phyloP scores from a whole-genome alignment of 2,113 vertebrate genomes.

The Numenius arquata region DNA sequence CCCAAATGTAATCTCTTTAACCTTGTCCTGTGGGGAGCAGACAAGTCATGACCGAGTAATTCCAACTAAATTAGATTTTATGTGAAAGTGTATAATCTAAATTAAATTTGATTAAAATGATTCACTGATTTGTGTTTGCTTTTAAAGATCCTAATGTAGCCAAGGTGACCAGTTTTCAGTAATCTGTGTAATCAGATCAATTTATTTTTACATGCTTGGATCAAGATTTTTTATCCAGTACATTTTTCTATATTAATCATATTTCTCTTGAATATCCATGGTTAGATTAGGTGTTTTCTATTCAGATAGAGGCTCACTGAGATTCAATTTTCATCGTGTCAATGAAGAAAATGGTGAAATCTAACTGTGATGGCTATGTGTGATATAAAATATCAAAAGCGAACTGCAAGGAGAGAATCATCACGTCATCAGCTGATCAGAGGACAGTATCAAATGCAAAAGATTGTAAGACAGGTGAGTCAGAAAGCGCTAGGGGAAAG shows the following conservation, averaged over 20 bases:
- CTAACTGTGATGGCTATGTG: neutral
- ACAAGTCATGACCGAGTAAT: conserved; percentile 84
- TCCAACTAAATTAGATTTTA: conserved; percentile 82
- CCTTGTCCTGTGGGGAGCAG: conserved; percentile 81
- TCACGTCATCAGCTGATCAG: neutral
- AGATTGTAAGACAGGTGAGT: neutral
- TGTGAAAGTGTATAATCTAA: conserved; percentile 77
- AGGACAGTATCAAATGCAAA: neutral
- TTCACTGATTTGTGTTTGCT: conserved; percentile 70
- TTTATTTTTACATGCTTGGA: conserved; percentile 12
- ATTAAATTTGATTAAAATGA: conserved; percentile 76
- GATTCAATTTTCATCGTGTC: neutral
- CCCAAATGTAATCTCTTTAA: conserved; percentile 93
- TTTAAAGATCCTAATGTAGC: conserved; percentile 44
- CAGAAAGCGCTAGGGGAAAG: neutral
- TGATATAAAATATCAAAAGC: neutral
- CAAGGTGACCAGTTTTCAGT: conserved; percentile 21
- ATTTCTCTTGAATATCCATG: neutral
- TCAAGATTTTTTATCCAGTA: neutral
- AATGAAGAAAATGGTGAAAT: neutral
- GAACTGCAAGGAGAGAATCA: neutral
- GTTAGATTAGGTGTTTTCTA: neutral
- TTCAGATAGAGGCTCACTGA: neutral
- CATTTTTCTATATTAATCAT: neutral
- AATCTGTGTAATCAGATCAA: neutral